phyloP scores from a whole-genome alignment of 2,113 vertebrate genomes.

The Vulpes lagopus region DNA sequence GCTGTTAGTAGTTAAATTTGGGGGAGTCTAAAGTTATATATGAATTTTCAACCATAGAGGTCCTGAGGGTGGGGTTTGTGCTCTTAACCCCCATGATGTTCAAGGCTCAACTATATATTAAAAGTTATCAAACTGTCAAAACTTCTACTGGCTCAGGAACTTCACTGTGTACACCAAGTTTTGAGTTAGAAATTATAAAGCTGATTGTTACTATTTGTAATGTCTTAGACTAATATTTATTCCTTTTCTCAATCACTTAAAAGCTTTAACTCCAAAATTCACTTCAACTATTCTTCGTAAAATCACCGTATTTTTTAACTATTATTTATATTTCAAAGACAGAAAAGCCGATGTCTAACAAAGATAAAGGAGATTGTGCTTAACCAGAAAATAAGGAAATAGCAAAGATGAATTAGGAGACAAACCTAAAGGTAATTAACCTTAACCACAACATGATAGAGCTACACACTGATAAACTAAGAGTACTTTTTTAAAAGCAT shows the following conservation, averaged over 20 bases:
- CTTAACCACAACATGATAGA: not conserved
- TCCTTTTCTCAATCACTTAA: slow-evolving; percentile 31
- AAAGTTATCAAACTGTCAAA: slow-evolving; percentile 3
- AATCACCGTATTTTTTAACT: not conserved
- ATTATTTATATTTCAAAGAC: slow-evolving; percentile 28
- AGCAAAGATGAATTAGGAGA: not conserved
- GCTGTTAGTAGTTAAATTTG: not conserved
- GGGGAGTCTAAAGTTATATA: not conserved
- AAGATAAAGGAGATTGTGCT: not conserved
- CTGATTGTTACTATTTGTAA: not conserved
- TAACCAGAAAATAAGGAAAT: not conserved
- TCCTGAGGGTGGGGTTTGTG: not conserved
- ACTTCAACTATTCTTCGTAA: not conserved
- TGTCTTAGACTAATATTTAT: not conserved
- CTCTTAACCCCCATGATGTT: not conserved
- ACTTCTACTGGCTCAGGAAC: not conserved
- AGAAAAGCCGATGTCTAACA: slow-evolving; percentile 6
- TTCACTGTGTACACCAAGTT: not conserved
- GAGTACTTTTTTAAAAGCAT: not conserved
- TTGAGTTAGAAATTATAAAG: not conserved
- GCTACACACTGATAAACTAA: not conserved
- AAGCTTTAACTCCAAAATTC: not conserved
- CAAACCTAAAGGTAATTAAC: not conserved
- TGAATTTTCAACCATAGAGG: not conserved
- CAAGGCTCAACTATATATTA: not conserved